Conservation (phyloP, 2,113 vertebrate genomes). For the Dasyurus viverrinus region DNA sequence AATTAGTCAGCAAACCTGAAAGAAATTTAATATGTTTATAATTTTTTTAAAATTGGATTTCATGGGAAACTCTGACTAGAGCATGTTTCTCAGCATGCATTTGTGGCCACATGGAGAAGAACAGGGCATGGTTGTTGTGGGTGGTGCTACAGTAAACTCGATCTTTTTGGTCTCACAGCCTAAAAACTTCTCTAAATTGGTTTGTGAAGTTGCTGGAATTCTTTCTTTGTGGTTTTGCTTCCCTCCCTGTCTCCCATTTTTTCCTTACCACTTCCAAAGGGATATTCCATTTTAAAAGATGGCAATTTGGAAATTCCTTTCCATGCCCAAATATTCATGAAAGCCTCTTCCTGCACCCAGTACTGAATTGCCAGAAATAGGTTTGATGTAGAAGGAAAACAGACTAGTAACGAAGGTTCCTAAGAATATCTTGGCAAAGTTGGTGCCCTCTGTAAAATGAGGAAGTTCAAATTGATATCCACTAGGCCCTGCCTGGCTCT, state of each 20-base stretch:
- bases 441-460: not conserved
- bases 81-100: not conserved
- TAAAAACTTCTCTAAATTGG: not conserved
- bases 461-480: not conserved
- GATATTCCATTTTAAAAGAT: not conserved
- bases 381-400: not conserved
- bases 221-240: not conserved
- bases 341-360: not conserved
- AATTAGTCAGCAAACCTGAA: not conserved
- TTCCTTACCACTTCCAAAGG: not conserved
- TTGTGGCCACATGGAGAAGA: not conserved
- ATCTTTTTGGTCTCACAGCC: not conserved
- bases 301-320: not conserved
- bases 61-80: not conserved
- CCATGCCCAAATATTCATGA: not conserved
- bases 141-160: not conserved
- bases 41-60: not conserved
- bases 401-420: not conserved
- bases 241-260: not conserved
- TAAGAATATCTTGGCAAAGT: not conserved
- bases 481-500: not conserved
- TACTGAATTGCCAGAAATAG: not conserved
- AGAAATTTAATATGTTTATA: not conserved
- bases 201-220: not conserved
- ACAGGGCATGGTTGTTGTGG: not conserved